Base-by-base conservation (phyloP, 1,140 invertebrate genomes). In the Vanessa tameamea region DNA sequence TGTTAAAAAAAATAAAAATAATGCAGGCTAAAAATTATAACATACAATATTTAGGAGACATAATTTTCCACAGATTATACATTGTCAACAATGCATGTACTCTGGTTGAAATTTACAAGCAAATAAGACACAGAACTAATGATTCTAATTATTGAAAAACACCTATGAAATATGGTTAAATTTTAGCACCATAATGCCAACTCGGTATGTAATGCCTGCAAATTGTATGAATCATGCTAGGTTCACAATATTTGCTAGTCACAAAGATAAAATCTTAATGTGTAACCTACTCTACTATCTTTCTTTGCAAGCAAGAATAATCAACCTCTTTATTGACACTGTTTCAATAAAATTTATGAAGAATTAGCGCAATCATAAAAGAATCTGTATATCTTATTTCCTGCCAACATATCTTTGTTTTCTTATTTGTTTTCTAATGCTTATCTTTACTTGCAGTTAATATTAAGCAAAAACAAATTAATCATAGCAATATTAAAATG, bases 1-100 rank as follows among this genome's bases (percentile, higher is more conserved):
- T 50, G 16, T 69, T 16, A 26, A 16, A 73, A 48, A 15, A 57
- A 5, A 53, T 16, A 55, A 2, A 31, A 64, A 53, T 64, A 67
- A 26, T 51, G 55, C n/a, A 31, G n/a, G 64, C 74, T 67, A 80
- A 72, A 72, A 68, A 72, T 75, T 57, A 82, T 69, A 67, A 81
- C 82, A 78, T 76, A 89, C 87, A 84, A 75, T 82, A 83, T 87
- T 86, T 87, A 69, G 75, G 78, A 26, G 75, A 79, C 64, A 89
- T 64, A 75, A 86, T 87, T 83, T 83, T 87, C 87, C 87, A 89
- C 78, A 89, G 80, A 68, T 87, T 89, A 78, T 81, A 81, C 90
- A 92, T 92, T 69, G 55, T 76, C 20, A 64, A 48, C 43, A 73
- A 76, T 69, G 73, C 70, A 74, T 47, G 16, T 72, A 63, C 72